Conservation (phyloP, 2,113 vertebrate species). For the Daphoenositta chrysoptera region DNA sequence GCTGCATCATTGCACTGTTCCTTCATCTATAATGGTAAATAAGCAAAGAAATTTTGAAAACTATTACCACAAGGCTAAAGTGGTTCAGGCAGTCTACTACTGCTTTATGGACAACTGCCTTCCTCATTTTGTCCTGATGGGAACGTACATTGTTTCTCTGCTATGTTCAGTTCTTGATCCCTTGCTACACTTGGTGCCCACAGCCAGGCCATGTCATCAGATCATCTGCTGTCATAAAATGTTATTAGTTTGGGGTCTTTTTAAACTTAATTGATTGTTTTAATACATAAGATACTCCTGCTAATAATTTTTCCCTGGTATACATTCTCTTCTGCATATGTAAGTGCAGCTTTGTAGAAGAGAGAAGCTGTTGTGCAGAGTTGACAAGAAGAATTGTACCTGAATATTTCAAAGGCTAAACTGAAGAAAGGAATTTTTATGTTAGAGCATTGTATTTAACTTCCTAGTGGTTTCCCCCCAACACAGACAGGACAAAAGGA, state of each 20-base stretch:
- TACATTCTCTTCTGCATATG: background rate
- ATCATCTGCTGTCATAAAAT: background rate
- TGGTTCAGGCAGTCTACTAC: background rate
- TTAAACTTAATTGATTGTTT: background rate
- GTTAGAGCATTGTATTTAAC: background rate
- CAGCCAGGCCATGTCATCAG: background rate
- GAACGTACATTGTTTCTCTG: background rate
- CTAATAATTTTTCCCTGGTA: background rate
- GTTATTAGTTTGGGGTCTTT: background rate
- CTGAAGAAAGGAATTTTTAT: background rate
- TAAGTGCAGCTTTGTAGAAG: background rate
- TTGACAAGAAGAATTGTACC: background rate
- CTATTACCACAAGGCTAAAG: background rate
- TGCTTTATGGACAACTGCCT: background rate
- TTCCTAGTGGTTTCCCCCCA: background rate
- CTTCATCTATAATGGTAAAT: background rate
- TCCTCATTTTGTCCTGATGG: background rate
- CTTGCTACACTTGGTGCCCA: background rate
- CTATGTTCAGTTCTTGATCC: background rate
- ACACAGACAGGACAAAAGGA: background rate
- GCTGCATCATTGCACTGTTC: background rate
- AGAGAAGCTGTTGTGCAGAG: background rate
- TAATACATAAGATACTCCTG: background rate
- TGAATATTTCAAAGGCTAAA: background rate
- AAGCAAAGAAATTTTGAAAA: background rate